Evolutionary conservation across 2,888 invertebrate genomes (phyloP), one percentile per base, ranked within the genome.

Genomic region (Salticus scenicus): DNA sequence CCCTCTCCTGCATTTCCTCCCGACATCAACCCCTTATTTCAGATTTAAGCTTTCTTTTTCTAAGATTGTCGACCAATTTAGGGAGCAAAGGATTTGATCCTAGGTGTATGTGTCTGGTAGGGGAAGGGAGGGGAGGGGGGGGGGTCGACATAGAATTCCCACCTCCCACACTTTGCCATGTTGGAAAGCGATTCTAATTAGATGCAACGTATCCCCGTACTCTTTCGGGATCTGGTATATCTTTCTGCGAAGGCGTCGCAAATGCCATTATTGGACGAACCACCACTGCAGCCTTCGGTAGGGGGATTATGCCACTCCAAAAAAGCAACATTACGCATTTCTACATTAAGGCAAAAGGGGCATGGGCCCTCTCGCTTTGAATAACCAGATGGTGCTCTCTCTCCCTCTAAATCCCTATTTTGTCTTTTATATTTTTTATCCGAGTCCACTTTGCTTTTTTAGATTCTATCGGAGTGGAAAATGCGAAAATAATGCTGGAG

Each of bases 241-340:
- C 83, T 77, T 31, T 72, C 51, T 73, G 67, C 73, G 51, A n/a
- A 84, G 83, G 83, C 83, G 83, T 77, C 73, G 83, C 77, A 77
- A 84, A 84, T 84, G 41, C 77, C 83, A 84, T 84, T 84, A 84
- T 84, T 72, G 77, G 73, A 64, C 73, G 77, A 67, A 66, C 70
- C 71, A 41, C 76, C 73, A 69, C 67, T 74, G 63, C 74, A 80
- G 67, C 75, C 71, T 76, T 82, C 70, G 57, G 20, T 66, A 51
- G 51, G 31, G 31, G 14, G 77, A 84, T 84, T 84, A 84, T 84
- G 51, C 78, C 83, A 84, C 83, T 77, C 72, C 27, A 37, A 75
- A 82, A 83, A 70, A 70, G 81, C 74, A 74, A 81, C 74, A 81
- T 81, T 74, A 70, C 63, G 71, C 47, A 71, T 79, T 77, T 76